phyloP scores from a whole-genome alignment of 2,113 vertebrate genomes.

The Benitochromis conjunctus region DNA sequence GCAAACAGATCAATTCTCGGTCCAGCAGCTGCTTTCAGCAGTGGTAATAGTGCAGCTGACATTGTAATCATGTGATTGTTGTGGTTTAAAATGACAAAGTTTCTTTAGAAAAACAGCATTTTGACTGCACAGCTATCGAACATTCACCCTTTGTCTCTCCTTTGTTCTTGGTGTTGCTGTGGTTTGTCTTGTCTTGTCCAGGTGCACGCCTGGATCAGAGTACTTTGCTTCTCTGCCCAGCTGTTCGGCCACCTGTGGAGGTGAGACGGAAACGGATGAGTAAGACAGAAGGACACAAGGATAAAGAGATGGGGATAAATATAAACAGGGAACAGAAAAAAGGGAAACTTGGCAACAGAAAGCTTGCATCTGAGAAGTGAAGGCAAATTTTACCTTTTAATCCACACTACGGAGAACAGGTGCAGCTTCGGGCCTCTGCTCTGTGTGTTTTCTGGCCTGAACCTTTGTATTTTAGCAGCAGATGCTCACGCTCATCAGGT shows the following conservation, averaged over 20 bases:
- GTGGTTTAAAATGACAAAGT: background rate
- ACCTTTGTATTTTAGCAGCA: background rate
- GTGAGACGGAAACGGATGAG: background rate
- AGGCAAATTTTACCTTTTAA: slow-evolving; percentile 1
- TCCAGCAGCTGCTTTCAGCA: background rate
- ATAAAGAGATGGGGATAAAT: background rate
- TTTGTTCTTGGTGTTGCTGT: slow-evolving; percentile 13
- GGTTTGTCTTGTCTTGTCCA: slow-evolving; percentile 19
- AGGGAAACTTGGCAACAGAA: background rate
- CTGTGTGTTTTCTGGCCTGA: background rate
- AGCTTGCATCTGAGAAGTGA: background rate
- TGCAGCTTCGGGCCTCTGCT: background rate
- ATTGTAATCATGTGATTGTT: background rate
- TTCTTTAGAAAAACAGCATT: background rate
- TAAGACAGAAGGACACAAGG: background rate
- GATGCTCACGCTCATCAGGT: background rate
- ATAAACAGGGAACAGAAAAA: background rate
- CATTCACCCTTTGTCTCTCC: background rate
- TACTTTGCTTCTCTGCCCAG: slow-evolving; percentile 20
- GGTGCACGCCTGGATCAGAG: slow-evolving; percentile 38
- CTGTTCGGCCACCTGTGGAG: slow-evolving; percentile 53
- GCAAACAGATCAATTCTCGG: background rate
- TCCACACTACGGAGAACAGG: background rate
- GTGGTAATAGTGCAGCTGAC: background rate
- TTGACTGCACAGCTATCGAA: background rate